These are phyloP conservation scores for Oreochromis grahami DNA, from an alignment of 2,797 vertebrate species.

Conservation along the genomic window DNA sequence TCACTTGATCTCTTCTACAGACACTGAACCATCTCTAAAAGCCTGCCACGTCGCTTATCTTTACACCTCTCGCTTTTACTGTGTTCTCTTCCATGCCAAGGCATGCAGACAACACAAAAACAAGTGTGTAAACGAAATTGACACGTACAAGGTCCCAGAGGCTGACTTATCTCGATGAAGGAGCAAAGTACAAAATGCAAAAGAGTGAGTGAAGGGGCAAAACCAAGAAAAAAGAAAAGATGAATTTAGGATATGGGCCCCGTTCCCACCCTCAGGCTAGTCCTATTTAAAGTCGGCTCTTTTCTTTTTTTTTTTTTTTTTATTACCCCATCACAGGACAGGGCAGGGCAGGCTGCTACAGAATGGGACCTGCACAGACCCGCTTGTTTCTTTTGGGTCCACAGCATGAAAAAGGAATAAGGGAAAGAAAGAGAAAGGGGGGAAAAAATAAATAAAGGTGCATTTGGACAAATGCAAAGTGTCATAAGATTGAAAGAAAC, in stretches of 20 bases:
- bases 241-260: background rate
- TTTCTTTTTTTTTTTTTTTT: constrained; percentile 18
- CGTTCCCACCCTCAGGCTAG: constrained; percentile 22
- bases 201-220: background rate
- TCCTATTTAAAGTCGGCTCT: constrained; percentile 44
- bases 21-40: background rate
- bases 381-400: constrained; percentile 18
- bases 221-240: background rate
- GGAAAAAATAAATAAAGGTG: constrained; percentile 55
- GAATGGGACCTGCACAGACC: constrained; percentile 42
- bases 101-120: background rate
- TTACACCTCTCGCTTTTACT: background rate
- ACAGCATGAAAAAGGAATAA: constrained; percentile 26
- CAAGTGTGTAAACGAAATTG: background rate
- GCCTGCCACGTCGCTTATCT: background rate
- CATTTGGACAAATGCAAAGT: constrained; percentile 53
- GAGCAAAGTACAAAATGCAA: constrained; percentile 5
- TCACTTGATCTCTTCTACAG: background rate
- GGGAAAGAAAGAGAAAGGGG: constrained; percentile 18
- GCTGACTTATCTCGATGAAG: background rate
- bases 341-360: constrained; percentile 44
- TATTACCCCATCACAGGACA: constrained; percentile 40
- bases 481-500: constrained; percentile 61
- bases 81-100: background rate
- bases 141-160: background rate